Conservation (phyloP, 92 coral and sea anemone genomes). For the Diadumene lineata region DNA sequence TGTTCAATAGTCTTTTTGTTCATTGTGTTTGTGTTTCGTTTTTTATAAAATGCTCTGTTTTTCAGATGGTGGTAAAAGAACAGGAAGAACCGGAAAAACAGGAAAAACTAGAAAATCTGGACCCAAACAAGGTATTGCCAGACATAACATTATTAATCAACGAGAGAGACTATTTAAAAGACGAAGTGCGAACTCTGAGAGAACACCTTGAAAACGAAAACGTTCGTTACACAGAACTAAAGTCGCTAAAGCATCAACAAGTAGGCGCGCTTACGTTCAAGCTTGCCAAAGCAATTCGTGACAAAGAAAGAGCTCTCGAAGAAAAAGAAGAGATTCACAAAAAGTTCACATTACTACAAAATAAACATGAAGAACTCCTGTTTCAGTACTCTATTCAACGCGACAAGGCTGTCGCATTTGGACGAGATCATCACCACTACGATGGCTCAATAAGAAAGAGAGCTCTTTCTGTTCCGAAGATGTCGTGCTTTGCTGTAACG, state of each 20-base stretch:
- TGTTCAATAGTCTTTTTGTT: too few species aligned
- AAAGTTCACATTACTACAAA: slow-evolving; percentile 30
- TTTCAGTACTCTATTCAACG: not conserved
- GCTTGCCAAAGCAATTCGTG: slow-evolving; percentile 76
- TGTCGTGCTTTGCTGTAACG: slow-evolving; percentile 14
- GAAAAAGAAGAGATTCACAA: slow-evolving; percentile 28
- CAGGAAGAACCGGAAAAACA: not conserved
- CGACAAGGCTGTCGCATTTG: not conserved
- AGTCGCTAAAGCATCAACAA: slow-evolving; percentile 70
- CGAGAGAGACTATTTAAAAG: slow-evolving; percentile 35
- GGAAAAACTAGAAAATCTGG: not conserved
- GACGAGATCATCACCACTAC: not conserved
- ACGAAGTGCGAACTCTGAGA: slow-evolving; percentile 46
- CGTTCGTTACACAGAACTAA: slow-evolving; percentile 51
- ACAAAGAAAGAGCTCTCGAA: slow-evolving; percentile 52
- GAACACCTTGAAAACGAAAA: slow-evolving; percentile 58
- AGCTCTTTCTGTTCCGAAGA: not conserved
- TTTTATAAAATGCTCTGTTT: not conserved
- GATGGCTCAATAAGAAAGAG: not conserved
- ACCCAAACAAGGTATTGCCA: not conserved
- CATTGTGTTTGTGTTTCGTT: too few species aligned
- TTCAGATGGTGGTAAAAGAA: slow-evolving; percentile 4
- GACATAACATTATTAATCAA: slow-evolving; percentile 15
- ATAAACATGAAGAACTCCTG: not conserved
- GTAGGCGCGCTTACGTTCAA: slow-evolving; percentile 67